Evolutionary conservation across 1,140 invertebrate species (phyloP).

Genomic region (Phortica variegata): DNA sequence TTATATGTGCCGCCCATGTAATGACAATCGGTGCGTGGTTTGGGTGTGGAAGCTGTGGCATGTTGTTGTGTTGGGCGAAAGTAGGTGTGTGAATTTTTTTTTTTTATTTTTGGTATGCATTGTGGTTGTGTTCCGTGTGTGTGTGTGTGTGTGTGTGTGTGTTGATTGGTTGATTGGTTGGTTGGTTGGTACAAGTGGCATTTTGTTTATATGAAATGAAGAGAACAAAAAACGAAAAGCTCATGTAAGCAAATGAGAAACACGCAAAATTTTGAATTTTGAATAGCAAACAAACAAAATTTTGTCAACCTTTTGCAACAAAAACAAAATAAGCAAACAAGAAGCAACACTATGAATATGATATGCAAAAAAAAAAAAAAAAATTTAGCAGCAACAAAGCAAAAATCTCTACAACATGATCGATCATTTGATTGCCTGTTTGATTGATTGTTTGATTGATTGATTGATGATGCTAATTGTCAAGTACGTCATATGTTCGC

Average conservation of each 20-base stretch:
- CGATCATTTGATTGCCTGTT: background rate
- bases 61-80: background rate
- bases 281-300: too few relatives aligned
- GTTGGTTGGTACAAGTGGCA: slow-evolving; percentile 16
- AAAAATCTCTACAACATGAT: background rate
- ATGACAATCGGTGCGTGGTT: slow-evolving; percentile 65
- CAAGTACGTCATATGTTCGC: too few relatives aligned
- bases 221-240: slow-evolving; percentile 16
- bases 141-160: slow-evolving; percentile 7
- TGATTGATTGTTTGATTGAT: background rate
- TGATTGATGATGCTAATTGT: background rate
- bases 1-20: slow-evolving; percentile 73
- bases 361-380: too few relatives aligned
- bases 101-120: slow-evolving; percentile 12
- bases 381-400: slow-evolving; percentile 6
- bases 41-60: slow-evolving; percentile 27
- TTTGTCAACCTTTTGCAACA: too few relatives aligned
- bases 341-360: background rate
- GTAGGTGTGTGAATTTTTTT: slow-evolving; percentile 17
- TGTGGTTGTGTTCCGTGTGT: slow-evolving; percentile 15
- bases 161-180: background rate
- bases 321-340: background rate
- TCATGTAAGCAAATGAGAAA: too few relatives aligned
- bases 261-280: too few relatives aligned
- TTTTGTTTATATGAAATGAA: slow-evolving; percentile 26